These are phyloP conservation scores for Papilio protenor DNA, from an alignment of 2,888 invertebrate species.

Conservation along the genomic window DNA sequence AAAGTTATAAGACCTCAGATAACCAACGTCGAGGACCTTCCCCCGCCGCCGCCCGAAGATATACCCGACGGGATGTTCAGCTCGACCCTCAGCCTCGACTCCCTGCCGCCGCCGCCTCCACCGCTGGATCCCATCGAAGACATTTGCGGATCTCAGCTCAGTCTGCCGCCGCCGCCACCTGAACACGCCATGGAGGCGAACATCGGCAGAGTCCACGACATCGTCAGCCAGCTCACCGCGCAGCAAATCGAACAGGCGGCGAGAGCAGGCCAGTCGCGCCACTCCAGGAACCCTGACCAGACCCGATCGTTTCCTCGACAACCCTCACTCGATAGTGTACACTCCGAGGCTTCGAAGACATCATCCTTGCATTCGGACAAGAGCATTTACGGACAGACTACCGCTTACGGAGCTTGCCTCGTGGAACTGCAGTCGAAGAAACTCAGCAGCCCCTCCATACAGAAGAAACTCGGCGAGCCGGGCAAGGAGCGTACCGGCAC, in stretches of 20 bases:
- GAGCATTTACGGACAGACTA: constrained; percentile 67
- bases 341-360: constrained; percentile 78
- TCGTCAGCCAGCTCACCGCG: constrained; percentile 72
- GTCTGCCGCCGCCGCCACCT: constrained; percentile 90
- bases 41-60: constrained; percentile 88
- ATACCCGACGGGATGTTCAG: constrained; percentile 85
- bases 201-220: constrained; percentile 73
- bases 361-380: constrained; percentile 76
- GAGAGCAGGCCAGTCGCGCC: constrained; percentile 70
- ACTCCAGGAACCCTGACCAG: constrained; percentile 68
- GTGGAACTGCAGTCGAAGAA: constrained; percentile 84
- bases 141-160: constrained; percentile 88
- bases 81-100: constrained; percentile 91
- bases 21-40: constrained; percentile 77
- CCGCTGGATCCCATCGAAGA: constrained; percentile 80
- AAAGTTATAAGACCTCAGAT: constrained; percentile 59
- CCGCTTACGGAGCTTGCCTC: constrained; percentile 81
- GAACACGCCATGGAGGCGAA: constrained; percentile 75
- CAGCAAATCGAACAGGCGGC: constrained; percentile 71
- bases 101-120: constrained; percentile 91
- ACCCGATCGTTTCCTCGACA: constrained; percentile 81
- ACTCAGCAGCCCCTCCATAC: constrained; percentile 68
- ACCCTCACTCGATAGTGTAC: constrained; percentile 82
- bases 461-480: constrained; percentile 74
- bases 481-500: constrained; percentile 61